Evolutionary conservation across 2,797 vertebrate species (phyloP), one percentile per base, ranked within the genome.

Genomic region (Pangasius macronema): DNA sequence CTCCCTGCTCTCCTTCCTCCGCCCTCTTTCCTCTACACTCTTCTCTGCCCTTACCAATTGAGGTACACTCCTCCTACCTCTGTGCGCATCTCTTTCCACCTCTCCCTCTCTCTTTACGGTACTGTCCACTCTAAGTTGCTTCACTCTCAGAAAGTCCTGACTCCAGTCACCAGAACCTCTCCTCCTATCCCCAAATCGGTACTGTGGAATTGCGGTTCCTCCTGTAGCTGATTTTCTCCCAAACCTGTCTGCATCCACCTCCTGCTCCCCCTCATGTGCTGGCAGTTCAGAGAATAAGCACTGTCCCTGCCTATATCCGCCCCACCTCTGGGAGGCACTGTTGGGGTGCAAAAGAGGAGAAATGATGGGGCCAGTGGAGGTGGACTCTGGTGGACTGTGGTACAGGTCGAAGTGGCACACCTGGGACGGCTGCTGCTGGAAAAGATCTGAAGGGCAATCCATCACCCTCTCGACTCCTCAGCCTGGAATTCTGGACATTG

Each of bases 361-460:
- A 87, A 96, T 95, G 89, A 96, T 91, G 65, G 95, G 49, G 92
- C 91, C 59, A 89, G 93, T 68, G 89, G 89, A 82, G 91, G 94
- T 86, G 76, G 92, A 84, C 87, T 94, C 94, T 20, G 94, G 30
- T 0, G 94, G 93, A 89, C 92, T 91, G 85, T 92, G 93, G 57
- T 93, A 90, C 27, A 94, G 90, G 53, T 92, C 90, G 51, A 95
- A 96, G 0, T 90, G 86, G 1, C 91, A 94, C n/a, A 93, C 92
- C 89, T 95, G 94, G 7, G 92, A 88, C 75, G 93, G 79, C 57
- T 94, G 93, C 88, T 94, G 93, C 80, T 92, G 91, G 36, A 95
- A 96, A 89, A 95, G 92, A 88, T 96, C 95, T 63, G 92, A 90
- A 80, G 94, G 92, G 85, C 95, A 95, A 93, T 96, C 95, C 96